Evolutionary conservation across 2,113 vertebrate genomes (phyloP).

Genomic region (Paraplagusia blochii): DNA sequence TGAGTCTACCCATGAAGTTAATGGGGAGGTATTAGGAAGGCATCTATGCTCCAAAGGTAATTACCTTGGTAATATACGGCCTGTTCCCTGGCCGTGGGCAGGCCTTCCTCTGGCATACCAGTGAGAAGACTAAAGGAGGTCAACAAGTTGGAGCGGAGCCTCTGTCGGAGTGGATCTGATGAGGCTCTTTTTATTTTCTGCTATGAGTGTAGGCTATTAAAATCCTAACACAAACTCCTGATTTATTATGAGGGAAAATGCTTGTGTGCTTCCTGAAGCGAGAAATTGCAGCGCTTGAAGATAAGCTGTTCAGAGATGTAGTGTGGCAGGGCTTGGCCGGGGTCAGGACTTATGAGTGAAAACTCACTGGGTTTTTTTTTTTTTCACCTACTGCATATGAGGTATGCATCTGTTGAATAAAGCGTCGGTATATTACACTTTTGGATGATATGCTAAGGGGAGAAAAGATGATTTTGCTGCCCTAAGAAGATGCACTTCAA

Average conservation of each 20-base stretch:
- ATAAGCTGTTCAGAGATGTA: slow-evolving; percentile 51
- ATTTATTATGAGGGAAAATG: slow-evolving; percentile 39
- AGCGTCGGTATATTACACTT: slow-evolving; percentile 32
- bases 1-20: slow-evolving; percentile 32
- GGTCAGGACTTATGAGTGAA: slow-evolving; percentile 11
- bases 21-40: slow-evolving; percentile 48
- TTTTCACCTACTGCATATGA: slow-evolving; percentile 18
- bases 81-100: slow-evolving; percentile 57
- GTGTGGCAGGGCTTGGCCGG: slow-evolving; percentile 8
- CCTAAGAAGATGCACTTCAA: slow-evolving; percentile 14
- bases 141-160: slow-evolving; percentile 51
- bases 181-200: slow-evolving; percentile 27
- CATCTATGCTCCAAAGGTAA: slow-evolving; percentile 60
- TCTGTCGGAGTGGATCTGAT: slow-evolving; percentile 15
- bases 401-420: slow-evolving; percentile 49
- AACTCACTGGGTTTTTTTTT: background rate
- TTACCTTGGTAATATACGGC: slow-evolving; percentile 64
- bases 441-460: slow-evolving; percentile 45
- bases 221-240: slow-evolving; percentile 28
- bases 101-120: slow-evolving; percentile 46
- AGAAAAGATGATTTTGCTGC: slow-evolving; percentile 26
- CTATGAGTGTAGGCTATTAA: slow-evolving; percentile 27
- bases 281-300: slow-evolving; percentile 46
- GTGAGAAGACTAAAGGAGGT: slow-evolving; percentile 41
- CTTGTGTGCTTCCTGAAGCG: slow-evolving; percentile 30